Base-by-base conservation (phyloP, 2,888 invertebrate genomes). In the Troides oblongomaculatus region DNA sequence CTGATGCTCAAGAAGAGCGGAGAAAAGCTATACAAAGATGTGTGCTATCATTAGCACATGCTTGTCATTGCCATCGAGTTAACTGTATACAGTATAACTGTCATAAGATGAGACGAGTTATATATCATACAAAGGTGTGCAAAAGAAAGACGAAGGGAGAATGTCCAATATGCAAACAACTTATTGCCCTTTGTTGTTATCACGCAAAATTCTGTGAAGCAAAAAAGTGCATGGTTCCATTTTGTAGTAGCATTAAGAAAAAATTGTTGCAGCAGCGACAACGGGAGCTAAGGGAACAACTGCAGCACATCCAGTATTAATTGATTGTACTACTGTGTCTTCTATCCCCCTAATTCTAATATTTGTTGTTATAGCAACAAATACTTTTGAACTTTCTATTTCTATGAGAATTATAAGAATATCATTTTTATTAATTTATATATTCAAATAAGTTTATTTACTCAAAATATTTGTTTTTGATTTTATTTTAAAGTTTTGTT, bases 91-190 rank as follows among this genome's bases (percentile, higher is more conserved):
- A 69, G n/a, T 39, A 68, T 17, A 50, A 58, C 62, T 69, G 69
- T 46, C 64, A 56, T 18, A 98, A 97, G 93, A 98, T 99, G 98
- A 98, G 98, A 87, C 94, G 97, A 67, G 97, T 98, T 23, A 97
- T 98, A 8, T 95, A 95, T 72, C 98, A 99, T 85, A 97, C 98
- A 18, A 97, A 97, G 90, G 94, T 95, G 73, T 99, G 98, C 94
- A 97, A 97, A 85, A 89, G 96, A 73, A 97, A 97, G 88, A 96
- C 95, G 69, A 96, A 97, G 81, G 97, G 97, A 72, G 97, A 96
- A 53, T 98, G 98, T 89, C 97, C 97, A 5, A 97, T 98, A 76
- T 98, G 98, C 93, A 98, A 98, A 84, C 98, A 99, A 84, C 94
- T 98, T 62, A 97, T 98, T 79, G 98, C 98, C 0, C 90, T 98